These are phyloP conservation scores for Sphaerophoria taeniata DNA, from an alignment of 2,888 invertebrate genomes.

Conservation along the genomic window DNA sequence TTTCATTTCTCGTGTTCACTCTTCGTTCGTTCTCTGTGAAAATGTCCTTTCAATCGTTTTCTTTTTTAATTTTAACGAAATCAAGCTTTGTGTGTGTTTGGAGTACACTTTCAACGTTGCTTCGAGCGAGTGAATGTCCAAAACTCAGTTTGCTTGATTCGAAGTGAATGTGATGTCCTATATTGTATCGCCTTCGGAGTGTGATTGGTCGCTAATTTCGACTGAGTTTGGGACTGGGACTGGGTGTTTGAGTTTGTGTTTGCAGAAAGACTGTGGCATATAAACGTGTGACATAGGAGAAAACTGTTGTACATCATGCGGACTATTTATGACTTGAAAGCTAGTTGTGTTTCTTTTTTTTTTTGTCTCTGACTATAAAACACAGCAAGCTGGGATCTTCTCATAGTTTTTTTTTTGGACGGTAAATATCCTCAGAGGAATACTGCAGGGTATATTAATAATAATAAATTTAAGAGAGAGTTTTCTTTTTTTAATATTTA, in stretches of 20 bases:
- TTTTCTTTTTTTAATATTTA: too few relatives aligned
- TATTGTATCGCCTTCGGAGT: conserved; percentile 38
- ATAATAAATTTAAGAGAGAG: neutral
- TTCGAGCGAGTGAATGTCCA: neutral
- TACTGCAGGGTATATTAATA: neutral
- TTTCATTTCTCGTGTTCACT: conserved; percentile 28
- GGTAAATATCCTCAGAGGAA: neutral
- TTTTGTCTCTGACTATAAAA: neutral
- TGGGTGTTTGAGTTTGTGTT: neutral
- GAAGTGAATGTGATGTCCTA: conserved; percentile 36
- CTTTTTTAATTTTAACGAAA: conserved; percentile 15
- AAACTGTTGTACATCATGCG: conserved; percentile 3
- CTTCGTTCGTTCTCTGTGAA: neutral
- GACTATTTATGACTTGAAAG: neutral
- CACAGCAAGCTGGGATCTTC: neutral
- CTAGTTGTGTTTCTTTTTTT: neutral
- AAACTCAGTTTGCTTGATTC: conserved; percentile 4
- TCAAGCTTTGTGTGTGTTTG: neutral
- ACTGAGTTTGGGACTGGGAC: neutral
- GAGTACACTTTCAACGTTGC: neutral
- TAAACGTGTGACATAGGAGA: neutral
- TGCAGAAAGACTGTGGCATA: neutral
- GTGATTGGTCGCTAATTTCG: neutral
- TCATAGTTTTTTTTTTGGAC: neutral
- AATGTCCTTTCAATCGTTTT: conserved; percentile 42